A percentile compares a stretch with the other conserved stretches of the same genome.
phyloP scores from a whole-genome alignment of 2,113 vertebrate genomes.

The Pholis gunnellus region DNA sequence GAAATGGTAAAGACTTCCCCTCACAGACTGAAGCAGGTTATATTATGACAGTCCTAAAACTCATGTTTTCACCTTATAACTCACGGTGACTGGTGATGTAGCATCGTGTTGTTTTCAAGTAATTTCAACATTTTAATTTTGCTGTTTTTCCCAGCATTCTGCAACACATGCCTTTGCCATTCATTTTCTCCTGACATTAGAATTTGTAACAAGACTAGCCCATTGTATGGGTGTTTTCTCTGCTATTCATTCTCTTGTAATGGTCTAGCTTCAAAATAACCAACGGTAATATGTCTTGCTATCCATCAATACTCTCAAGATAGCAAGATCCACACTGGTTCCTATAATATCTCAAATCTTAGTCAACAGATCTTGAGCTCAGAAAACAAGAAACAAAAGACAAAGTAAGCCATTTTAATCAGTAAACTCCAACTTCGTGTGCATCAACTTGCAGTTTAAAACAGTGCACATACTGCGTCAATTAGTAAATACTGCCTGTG shows the following conservation, averaged over 20 bases:
- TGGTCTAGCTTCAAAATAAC: background rate
- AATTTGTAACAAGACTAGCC: conserved; percentile 7
- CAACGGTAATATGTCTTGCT: background rate
- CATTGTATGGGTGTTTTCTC: conserved; percentile 8
- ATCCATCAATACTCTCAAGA: background rate
- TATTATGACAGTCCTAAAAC: background rate
- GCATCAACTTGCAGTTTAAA: background rate
- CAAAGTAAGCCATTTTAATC: background rate
- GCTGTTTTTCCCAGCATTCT: conserved; percentile 5
- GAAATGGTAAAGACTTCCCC: background rate
- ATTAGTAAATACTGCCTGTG: background rate
- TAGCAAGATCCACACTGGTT: background rate
- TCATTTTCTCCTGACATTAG: conserved; percentile 29
- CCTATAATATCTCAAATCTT: background rate
- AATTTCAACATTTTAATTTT: background rate
- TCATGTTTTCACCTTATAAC: background rate
- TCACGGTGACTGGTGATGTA: background rate
- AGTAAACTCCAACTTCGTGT: background rate
- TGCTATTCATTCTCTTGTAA: conserved; percentile 12
- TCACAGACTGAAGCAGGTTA: background rate
- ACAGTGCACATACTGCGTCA: background rate
- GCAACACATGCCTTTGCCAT: conserved; percentile 2
- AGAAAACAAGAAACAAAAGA: background rate
- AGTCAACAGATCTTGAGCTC: background rate
- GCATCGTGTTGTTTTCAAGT: background rate